Conservation (phyloP, 2,888 invertebrate species). For the Heterodera filipjevi region DNA sequence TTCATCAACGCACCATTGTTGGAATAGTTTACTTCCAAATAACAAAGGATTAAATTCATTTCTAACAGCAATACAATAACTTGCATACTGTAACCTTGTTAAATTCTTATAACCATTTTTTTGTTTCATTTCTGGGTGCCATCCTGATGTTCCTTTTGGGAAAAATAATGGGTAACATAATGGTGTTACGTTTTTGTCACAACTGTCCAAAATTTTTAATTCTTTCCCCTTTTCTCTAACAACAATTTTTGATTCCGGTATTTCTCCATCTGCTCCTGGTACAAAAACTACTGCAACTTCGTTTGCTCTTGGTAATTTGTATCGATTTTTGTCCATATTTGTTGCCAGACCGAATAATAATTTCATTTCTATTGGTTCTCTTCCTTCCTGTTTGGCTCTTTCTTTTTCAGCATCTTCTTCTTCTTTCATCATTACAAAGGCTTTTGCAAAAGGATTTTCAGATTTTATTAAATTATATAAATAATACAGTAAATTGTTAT, state of each 20-base stretch:
- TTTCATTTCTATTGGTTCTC: conserved; percentile 11
- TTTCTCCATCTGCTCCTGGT: conserved; percentile 16
- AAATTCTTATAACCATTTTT: conserved; percentile 26
- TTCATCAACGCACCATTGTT: too few species aligned
- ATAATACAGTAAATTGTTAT: background rate
- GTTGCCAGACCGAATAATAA: background rate
- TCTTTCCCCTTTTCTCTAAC: background rate
- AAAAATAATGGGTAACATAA: conserved; percentile 66
- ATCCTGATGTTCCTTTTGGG: conserved; percentile 49
- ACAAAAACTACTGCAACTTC: conserved; percentile 25
- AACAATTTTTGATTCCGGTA: conserved; percentile 17
- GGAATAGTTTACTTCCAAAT: too few species aligned
- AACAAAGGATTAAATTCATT: background rate
- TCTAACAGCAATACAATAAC: background rate
- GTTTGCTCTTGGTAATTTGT: conserved; percentile 12
- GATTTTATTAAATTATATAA: background rate
- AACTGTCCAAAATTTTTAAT: conserved; percentile 55
- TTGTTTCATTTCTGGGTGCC: conserved; percentile 35
- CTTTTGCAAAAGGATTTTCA: conserved; percentile 2
- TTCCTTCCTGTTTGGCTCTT: background rate
- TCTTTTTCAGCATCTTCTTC: conserved; percentile 1
- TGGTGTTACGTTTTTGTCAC: conserved; percentile 65
- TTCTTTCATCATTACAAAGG: conserved; percentile 11
- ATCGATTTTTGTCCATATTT: background rate
- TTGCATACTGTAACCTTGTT: conserved; percentile 16